Evolutionary conservation across 2,888 invertebrate species (phyloP).

Genomic region (Terebella lapidaria): DNA sequence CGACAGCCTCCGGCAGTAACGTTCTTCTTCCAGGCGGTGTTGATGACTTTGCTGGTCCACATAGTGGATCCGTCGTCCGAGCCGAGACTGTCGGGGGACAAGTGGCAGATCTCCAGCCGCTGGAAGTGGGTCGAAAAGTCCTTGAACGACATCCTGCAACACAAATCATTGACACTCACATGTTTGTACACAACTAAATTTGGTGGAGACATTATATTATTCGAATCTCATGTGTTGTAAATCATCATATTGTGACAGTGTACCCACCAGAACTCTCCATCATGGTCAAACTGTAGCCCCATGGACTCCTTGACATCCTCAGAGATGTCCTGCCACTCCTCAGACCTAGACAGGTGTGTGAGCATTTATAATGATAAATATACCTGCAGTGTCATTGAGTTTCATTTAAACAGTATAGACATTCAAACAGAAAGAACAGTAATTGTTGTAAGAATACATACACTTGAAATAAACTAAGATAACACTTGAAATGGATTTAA

Average conservation of each 20-base stretch:
- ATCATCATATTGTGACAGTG: too few species aligned
- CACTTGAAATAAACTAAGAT: too few species aligned
- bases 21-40: conserved; percentile 87
- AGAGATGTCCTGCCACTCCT: conserved; percentile 88
- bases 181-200: too few species aligned
- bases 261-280: conserved; percentile 92
- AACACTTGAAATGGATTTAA: too few species aligned
- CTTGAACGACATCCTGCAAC: conserved; percentile 59
- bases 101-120: conserved; percentile 90
- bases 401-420: too few species aligned
- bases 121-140: conserved; percentile 82
- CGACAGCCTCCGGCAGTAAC: conserved; percentile 95
- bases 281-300: conserved; percentile 85
- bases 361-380: not conserved
- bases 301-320: conserved; percentile 79
- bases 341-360: conserved; percentile 66
- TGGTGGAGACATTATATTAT: too few species aligned
- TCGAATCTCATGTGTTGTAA: too few species aligned
- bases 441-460: too few species aligned
- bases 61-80: conserved; percentile 15
- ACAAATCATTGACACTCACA: too few species aligned
- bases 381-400: too few species aligned
- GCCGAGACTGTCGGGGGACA: conserved; percentile 82
- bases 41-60: conserved; percentile 90
- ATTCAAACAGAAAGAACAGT: too few species aligned